Evolutionary conservation across 1,140 invertebrate genomes (phyloP).

Genomic region (Cotesia chilonis): DNA sequence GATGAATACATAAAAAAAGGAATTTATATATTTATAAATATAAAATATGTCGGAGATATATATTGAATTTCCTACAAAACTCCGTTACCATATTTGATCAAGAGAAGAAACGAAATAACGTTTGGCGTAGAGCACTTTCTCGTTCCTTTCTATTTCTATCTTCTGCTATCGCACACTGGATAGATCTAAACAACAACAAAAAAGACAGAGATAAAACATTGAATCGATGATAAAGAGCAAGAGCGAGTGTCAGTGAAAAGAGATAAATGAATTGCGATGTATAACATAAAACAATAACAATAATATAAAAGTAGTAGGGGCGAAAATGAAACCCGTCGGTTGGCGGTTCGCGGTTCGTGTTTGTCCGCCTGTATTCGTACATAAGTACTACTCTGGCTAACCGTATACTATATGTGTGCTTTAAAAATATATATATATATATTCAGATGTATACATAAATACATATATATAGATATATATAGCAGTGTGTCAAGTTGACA

Average conservation of each 20-base stretch:
- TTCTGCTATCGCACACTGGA: background rate
- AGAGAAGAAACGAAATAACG: constrained; percentile 35
- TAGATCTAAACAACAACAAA: background rate
- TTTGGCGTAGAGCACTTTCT: constrained; percentile 29
- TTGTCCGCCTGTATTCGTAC: background rate
- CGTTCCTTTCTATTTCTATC: constrained; percentile 6
- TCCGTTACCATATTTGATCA: constrained; percentile 44
- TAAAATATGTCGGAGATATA: background rate
- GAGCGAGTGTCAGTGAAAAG: too few species aligned
- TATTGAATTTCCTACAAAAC: constrained; percentile 34
- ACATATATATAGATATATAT: constrained; percentile 14
- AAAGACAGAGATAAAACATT: background rate
- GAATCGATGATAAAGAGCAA: too few species aligned
- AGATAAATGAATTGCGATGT: background rate
- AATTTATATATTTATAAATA: constrained; percentile 1
- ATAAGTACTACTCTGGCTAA: background rate
- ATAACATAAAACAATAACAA: background rate
- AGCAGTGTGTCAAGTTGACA: constrained; percentile 29
- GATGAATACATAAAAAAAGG: background rate
- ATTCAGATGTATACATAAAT: too few species aligned
- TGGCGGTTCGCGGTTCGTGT: too few species aligned
- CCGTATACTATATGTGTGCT: too few species aligned
- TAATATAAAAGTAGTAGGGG: background rate
- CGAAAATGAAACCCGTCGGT: background rate
- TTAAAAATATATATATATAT: too few species aligned